phyloP scores from a whole-genome alignment of 92 coral and sea anemone species.

The Heliopora coerulea region DNA sequence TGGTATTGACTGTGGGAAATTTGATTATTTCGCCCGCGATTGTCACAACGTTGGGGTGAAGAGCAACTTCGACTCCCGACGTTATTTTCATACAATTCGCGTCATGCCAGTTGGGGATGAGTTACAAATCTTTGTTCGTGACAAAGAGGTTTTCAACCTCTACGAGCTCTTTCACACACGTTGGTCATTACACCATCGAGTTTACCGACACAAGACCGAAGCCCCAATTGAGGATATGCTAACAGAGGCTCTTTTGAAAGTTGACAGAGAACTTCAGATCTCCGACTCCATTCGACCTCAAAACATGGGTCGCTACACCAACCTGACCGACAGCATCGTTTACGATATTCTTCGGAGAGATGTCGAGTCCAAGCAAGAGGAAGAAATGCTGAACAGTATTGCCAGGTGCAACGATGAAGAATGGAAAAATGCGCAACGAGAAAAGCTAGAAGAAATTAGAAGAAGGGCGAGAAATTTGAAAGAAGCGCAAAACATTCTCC shows the following conservation, averaged over 20 bases:
- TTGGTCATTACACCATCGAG: slow-evolving; percentile 68
- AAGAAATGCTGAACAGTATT: no score
- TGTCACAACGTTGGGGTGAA: slow-evolving; percentile 80
- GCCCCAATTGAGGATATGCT: slow-evolving; percentile 73
- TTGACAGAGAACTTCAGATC: slow-evolving; percentile 49
- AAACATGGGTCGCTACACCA: slow-evolving; percentile 71
- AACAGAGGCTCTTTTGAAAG: slow-evolving; percentile 77
- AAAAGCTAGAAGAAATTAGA: no score
- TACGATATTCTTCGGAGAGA: slow-evolving; percentile 54
- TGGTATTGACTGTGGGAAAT: slow-evolving; percentile 92
- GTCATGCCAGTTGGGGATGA: slow-evolving; percentile 58
- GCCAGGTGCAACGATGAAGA: no score
- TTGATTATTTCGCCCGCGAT: slow-evolving; percentile 92
- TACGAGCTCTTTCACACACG: slow-evolving; percentile 90
- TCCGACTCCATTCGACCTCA: not conserved
- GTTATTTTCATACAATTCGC: slow-evolving; percentile 81
- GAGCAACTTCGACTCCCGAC: slow-evolving; percentile 79
- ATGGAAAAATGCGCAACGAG: no score
- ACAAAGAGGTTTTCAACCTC: slow-evolving; percentile 83
- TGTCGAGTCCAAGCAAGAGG: not conserved
- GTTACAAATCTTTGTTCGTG: slow-evolving; percentile 81
- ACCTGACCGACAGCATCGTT: slow-evolving; percentile 68
- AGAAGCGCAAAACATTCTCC: no score
- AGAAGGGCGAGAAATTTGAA: no score
- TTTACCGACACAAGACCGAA: slow-evolving; percentile 90